These are phyloP conservation scores for Talpa occidentalis DNA, from an alignment of 2,113 vertebrate genomes.

Conservation along the genomic window DNA sequence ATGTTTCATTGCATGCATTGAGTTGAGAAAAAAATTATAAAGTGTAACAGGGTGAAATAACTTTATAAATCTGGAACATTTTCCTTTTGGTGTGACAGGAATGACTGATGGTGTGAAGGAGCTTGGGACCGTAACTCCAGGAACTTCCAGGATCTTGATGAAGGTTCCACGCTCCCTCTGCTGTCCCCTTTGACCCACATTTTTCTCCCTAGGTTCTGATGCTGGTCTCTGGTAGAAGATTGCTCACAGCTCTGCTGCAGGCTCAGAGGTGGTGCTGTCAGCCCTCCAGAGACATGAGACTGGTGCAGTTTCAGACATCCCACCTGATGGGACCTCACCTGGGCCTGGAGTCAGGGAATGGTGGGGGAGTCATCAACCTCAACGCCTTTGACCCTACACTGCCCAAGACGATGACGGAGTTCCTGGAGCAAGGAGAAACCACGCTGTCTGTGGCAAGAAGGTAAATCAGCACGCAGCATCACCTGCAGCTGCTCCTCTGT, in stretches of 20 bases:
- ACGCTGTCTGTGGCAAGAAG: slow-evolving; percentile 88
- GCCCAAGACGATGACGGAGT: slow-evolving; percentile 89
- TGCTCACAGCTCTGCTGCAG: slow-evolving; percentile 28
- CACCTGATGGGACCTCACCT: slow-evolving; percentile 80
- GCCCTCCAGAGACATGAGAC: slow-evolving; percentile 85
- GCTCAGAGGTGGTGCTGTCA: slow-evolving; percentile 43
- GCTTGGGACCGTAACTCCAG: background rate
- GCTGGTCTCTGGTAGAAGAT: slow-evolving; percentile 19
- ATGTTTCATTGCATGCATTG: background rate
- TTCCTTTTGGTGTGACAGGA: background rate
- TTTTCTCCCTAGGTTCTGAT: slow-evolving; percentile 74
- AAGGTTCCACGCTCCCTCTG: background rate
- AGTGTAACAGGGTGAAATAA: background rate
- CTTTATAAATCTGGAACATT: background rate
- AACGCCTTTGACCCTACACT: slow-evolving; percentile 90
- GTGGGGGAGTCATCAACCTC: slow-evolving; percentile 89
- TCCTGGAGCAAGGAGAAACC: slow-evolving; percentile 90
- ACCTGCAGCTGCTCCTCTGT: background rate
- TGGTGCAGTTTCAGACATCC: slow-evolving; percentile 90
- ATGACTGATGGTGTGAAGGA: background rate
- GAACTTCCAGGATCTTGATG: background rate
- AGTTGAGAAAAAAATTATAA: background rate
- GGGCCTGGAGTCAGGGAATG: slow-evolving; percentile 89
- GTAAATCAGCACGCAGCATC: slow-evolving; percentile 55
- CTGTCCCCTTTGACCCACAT: background rate